Conservation (phyloP, 2,113 vertebrate genomes). For the Sterrhoptilus dennistouni region DNA sequence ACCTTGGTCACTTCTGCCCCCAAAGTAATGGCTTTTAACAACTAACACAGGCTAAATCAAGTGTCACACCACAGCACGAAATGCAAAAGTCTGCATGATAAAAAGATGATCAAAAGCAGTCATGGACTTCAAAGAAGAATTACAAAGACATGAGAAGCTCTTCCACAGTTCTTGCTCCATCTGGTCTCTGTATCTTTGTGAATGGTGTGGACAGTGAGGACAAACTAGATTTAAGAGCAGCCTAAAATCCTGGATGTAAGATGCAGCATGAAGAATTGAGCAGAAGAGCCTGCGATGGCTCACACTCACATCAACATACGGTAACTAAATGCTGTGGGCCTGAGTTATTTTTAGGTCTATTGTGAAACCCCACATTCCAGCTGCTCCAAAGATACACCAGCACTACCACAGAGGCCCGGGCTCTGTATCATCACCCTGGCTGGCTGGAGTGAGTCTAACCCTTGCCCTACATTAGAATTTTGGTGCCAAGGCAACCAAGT, state of each 20-base stretch:
- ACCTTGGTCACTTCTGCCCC: background rate
- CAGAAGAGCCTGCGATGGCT: background rate
- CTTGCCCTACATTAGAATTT: background rate
- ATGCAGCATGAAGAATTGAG: background rate
- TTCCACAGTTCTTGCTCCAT: background rate
- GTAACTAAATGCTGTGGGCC: background rate
- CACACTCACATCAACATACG: background rate
- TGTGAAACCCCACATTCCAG: slow-evolving; percentile 19
- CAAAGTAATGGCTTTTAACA: background rate
- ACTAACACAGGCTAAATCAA: background rate
- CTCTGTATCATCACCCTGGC: background rate
- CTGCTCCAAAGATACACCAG: background rate
- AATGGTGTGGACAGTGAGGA: background rate
- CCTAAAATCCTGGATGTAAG: background rate
- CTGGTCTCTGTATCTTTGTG: background rate
- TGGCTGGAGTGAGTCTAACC: background rate
- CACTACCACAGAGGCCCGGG: background rate
- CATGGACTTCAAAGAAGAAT: background rate
- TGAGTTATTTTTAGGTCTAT: slow-evolving; percentile 27
- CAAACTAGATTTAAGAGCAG: background rate
- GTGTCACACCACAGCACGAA: background rate
- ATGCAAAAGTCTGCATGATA: slow-evolving; percentile 2
- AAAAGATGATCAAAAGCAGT: background rate
- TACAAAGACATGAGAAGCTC: background rate
- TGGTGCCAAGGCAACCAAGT: background rate